phyloP scores from a whole-genome alignment of 37 sponge, comb jelly and placozoan species.

The Petrosia ficiformis region DNA sequence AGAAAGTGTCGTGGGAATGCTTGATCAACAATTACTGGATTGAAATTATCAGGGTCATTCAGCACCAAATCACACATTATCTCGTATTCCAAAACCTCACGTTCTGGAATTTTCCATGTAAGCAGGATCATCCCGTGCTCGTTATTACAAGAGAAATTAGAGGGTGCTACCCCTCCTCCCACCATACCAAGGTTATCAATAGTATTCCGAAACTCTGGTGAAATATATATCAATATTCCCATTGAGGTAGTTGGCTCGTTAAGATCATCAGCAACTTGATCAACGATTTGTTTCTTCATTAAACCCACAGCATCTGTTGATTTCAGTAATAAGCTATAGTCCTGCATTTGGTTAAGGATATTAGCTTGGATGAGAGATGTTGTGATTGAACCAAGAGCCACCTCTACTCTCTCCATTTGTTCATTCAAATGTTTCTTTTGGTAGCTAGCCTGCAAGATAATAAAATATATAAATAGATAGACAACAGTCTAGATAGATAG shows the following conservation, averaged over 20 bases:
- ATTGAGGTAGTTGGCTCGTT: constrained; percentile 15
- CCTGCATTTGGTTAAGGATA: constrained; percentile 51
- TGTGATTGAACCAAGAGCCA: constrained; percentile 46
- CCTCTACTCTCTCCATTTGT: constrained; percentile 52
- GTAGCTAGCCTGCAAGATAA: constrained; percentile 28
- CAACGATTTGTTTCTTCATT: constrained; percentile 37
- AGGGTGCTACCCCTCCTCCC: constrained; percentile 29
- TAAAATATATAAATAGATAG: neutral
- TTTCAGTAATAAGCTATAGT: constrained; percentile 52
- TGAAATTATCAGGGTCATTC: neutral
- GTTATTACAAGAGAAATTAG: neutral
- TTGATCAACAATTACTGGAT: neutral
- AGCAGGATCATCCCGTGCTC: constrained; percentile 37
- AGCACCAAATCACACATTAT: constrained; percentile 31
- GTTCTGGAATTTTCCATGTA: constrained; percentile 31
- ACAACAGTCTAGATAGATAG: neutral
- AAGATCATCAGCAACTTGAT: constrained; percentile 28
- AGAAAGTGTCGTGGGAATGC: constrained; percentile 11
- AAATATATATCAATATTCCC: constrained; percentile 32
- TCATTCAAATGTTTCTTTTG: constrained; percentile 34
- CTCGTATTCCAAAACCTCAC: constrained; percentile 27
- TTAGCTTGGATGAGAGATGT: constrained; percentile 56
- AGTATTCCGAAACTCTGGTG: constrained; percentile 8
- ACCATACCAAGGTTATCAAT: constrained; percentile 43
- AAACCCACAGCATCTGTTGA: constrained; percentile 3